A percentile compares a stretch with the other conserved stretches of the same genome.
phyloP scores from a whole-genome alignment of 2,888 invertebrate species.

The Netelia inedita region DNA sequence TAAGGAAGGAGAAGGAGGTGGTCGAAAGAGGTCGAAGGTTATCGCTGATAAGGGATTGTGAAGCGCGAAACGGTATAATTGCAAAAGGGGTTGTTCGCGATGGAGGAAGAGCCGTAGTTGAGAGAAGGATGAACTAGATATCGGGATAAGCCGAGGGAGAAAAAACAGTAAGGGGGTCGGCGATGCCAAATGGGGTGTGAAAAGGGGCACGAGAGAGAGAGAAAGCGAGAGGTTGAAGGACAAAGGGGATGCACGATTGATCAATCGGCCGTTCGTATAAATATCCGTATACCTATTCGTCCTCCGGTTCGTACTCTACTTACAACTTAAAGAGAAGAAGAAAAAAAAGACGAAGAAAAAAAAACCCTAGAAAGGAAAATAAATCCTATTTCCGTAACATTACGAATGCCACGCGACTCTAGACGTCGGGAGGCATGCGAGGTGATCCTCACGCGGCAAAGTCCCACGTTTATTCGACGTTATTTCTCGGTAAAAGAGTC shows the following conservation, averaged over 20 bases:
- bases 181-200: neutral
- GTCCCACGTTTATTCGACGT: slow-evolving; percentile 37
- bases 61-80: no score
- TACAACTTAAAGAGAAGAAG: neutral
- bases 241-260: neutral
- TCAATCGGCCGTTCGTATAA: no score
- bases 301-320: no score
- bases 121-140: neutral
- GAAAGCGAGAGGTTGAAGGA: neutral
- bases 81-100: neutral
- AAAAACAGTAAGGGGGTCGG: neutral
- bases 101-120: neutral
- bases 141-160: neutral
- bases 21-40: no score
- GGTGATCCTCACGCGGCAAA: slow-evolving; percentile 13
- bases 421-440: slow-evolving; percentile 37
- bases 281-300: no score
- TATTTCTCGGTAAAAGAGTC: neutral
- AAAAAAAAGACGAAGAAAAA: neutral
- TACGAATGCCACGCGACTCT: slow-evolving; percentile 45
- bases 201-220: neutral
- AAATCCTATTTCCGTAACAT: slow-evolving; percentile 53
- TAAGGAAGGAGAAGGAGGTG: no score
- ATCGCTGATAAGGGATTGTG: no score
- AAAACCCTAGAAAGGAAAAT: neutral